Base-by-base conservation (phyloP, 2,797 vertebrate species). In the Hyperoplus immaculatus region DNA sequence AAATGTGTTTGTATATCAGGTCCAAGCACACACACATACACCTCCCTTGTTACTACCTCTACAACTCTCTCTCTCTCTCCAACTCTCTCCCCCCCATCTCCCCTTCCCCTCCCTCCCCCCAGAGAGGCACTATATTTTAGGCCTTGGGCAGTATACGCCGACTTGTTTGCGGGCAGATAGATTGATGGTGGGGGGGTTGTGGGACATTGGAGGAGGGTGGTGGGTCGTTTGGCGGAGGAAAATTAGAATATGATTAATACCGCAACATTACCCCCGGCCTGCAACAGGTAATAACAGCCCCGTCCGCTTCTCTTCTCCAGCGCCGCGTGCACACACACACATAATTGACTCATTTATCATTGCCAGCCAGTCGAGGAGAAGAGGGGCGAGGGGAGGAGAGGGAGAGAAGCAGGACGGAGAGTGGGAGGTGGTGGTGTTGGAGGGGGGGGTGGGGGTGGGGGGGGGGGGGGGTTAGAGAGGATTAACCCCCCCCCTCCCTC, bases 241-340 rank as follows among this genome's bases (percentile, higher is more conserved):
- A 96, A 96, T 95, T 95, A 94, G 93, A 95, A 95, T 95, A 95
- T 95, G 95, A 95, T 95, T 95, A 96, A 96, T 95, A 94, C 89
- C 45, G 89, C 93, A 91, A 94, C 95, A 95, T 95, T 95, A 94
- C 88, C 83, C 92, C 77, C 78, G 84, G 80, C 89, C 62, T 29
- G 92, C 95, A 95, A 96, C 95, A 95, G 95, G 95, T 95, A 95
- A 95, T 94, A 93, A 94, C 86, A 59, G 88, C 93, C 93, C 89
- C 92, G 91, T 93, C 91, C 90, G 83, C 91, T 91, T 89, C 68
- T 89, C 84, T 89, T 89, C 92, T 82, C 84, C 80, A 79, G 79
- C 66, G 14, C 80, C 0, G 80, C 59, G 36, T 80, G 77, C 91
- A 76, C 87, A 85, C 87, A 87, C 87, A 83, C 91, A 87, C 85